These are phyloP conservation scores for Phaedon cochleariae DNA, from an alignment of 2,888 invertebrate species.

Conservation along the genomic window DNA sequence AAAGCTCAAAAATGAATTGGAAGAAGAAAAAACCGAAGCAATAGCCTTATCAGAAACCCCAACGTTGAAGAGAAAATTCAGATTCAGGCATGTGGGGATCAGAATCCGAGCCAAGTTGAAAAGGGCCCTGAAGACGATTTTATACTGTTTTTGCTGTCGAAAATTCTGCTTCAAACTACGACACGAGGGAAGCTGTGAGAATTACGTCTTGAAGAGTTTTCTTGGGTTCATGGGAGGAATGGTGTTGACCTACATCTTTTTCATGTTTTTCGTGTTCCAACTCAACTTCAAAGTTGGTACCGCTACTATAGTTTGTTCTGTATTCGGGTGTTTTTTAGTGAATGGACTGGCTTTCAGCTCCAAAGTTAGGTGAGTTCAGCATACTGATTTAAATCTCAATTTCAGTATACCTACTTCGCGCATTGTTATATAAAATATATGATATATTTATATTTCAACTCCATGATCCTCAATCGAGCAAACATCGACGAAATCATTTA, in stretches of 20 bases:
- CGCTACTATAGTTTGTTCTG: constrained; percentile 70
- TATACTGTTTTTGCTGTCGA: constrained; percentile 53
- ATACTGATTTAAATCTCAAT: no score
- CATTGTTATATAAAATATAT: no score
- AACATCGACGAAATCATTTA: no score
- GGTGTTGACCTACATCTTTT: constrained; percentile 71
- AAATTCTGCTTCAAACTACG: constrained; percentile 60
- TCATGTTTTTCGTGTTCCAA: constrained; percentile 74
- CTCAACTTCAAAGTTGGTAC: constrained; percentile 68
- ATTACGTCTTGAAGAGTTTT: constrained; percentile 71
- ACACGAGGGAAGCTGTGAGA: constrained; percentile 67
- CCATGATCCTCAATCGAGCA: no score
- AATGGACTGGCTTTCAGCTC: constrained; percentile 74
- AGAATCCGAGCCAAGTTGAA: constrained; percentile 60
- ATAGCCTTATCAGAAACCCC: constrained; percentile 61
- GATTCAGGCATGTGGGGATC: constrained; percentile 63
- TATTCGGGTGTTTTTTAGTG: constrained; percentile 71
- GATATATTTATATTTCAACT: no score
- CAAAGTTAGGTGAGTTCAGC: constrained; percentile 60
- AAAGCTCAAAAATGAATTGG: constrained; percentile 12
- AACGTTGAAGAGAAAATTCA: constrained; percentile 43
- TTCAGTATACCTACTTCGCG: no score
- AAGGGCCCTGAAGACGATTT: constrained; percentile 54
- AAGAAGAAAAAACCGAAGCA: constrained; percentile 68
- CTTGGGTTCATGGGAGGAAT: constrained; percentile 74